Evolutionary conservation across 2,888 invertebrate genomes (phyloP).

Genomic region (Machimus rusticus): DNA sequence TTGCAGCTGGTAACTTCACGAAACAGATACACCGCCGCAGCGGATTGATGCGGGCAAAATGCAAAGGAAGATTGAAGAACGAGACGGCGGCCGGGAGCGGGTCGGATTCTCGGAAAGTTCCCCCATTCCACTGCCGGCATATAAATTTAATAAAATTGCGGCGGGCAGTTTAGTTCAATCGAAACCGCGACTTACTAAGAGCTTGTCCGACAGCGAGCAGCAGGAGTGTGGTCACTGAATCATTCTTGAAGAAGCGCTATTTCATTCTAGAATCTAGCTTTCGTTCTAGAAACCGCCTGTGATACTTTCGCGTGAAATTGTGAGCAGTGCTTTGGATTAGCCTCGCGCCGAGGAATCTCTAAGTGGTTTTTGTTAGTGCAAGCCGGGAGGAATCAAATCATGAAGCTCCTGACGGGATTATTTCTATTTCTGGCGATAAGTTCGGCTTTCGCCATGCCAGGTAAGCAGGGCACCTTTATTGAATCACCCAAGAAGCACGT

Average conservation of each 20-base stretch:
- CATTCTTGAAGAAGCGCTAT: neutral
- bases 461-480: conserved; percentile 36
- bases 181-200: conserved; percentile 39
- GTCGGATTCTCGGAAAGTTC: neutral
- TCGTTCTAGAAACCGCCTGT: neutral
- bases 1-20: neutral
- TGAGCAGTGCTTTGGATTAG: neutral
- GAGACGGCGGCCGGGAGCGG: neutral
- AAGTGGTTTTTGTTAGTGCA: conserved; percentile 13
- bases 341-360: neutral
- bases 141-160: conserved; percentile 48
- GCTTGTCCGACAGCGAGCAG: conserved; percentile 9
- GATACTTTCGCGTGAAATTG: conserved; percentile 7
- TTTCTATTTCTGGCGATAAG: conserved; percentile 10
- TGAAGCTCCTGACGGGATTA: conserved; percentile 18
- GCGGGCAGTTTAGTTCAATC: conserved; percentile 46
- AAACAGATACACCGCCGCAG: neutral
- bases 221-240: neutral
- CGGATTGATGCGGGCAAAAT: neutral
- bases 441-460: conserved; percentile 31
- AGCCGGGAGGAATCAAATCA: neutral
- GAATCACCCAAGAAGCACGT: conserved; percentile 19
- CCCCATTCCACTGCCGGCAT: neutral
- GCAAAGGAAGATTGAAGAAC: neutral
- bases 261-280: neutral